phyloP scores from a whole-genome alignment of 2,113 vertebrate genomes.

The Amblyornis subalaris region DNA sequence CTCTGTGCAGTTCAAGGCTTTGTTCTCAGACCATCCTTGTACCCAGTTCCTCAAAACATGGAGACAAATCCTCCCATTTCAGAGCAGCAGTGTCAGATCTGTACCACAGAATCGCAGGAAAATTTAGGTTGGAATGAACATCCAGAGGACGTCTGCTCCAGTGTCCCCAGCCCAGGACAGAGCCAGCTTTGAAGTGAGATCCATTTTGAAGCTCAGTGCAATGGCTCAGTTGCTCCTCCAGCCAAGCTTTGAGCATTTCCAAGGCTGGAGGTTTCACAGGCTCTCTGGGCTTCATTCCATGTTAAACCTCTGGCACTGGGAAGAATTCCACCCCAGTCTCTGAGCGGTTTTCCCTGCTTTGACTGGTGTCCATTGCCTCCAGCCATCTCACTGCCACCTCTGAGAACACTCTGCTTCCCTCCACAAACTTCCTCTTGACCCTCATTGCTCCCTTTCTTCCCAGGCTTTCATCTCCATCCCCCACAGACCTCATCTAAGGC shows the following conservation, averaged over 20 bases:
- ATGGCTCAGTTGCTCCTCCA: not conserved
- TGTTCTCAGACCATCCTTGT: not conserved
- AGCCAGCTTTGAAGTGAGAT: not conserved
- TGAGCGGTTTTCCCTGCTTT: not conserved
- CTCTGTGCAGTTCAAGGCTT: not conserved
- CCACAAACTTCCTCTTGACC: not conserved
- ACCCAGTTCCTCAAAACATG: fast-evolving
- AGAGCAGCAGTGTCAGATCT: not conserved
- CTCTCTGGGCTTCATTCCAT: not conserved
- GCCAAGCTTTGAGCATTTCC: not conserved
- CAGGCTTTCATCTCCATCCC: not conserved
- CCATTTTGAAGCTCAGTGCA: not conserved
- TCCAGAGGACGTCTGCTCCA: not conserved
- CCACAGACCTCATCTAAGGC: too few relatives aligned
- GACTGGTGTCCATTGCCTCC: not conserved
- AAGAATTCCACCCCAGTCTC: not conserved
- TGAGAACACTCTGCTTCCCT: not conserved
- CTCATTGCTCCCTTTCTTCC: not conserved
- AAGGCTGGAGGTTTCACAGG: not conserved
- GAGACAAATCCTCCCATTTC: not conserved
- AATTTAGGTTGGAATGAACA: not conserved
- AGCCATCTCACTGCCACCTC: too few relatives aligned
- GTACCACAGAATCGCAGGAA: not conserved
- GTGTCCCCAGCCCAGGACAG: not conserved
- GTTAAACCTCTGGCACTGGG: not conserved